phyloP scores from a whole-genome alignment of 2,888 invertebrate species.

The Limnephilus rhombicus region DNA sequence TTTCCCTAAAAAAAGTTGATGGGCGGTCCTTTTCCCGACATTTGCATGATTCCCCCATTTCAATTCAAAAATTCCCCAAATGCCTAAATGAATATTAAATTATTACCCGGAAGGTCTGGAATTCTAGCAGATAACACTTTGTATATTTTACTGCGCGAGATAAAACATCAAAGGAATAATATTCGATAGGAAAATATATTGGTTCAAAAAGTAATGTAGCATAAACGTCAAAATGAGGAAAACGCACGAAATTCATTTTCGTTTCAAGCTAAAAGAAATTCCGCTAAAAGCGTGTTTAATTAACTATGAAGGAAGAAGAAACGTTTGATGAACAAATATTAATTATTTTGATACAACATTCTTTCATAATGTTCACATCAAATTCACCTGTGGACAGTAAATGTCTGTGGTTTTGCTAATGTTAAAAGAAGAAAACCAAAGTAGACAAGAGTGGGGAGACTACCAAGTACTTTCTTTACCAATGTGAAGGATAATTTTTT shows the following conservation, averaged over 20 bases:
- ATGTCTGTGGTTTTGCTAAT: too few species aligned
- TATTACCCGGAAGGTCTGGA: constrained; percentile 12
- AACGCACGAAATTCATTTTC: not conserved
- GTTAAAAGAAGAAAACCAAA: too few species aligned
- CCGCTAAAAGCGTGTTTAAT: not conserved
- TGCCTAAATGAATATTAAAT: constrained; percentile 39
- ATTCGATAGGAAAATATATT: constrained; percentile 25
- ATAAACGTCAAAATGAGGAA: not conserved
- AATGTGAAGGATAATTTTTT: too few species aligned
- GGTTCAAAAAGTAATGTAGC: not conserved
- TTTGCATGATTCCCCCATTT: constrained; percentile 37
- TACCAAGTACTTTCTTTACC: too few species aligned
- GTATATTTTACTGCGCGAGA: constrained; percentile 12
- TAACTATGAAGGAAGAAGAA: not conserved
- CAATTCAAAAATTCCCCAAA: constrained; percentile 30
- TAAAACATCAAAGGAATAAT: constrained; percentile 18
- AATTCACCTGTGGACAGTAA: not conserved
- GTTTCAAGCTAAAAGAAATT: not conserved
- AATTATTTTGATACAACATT: not conserved
- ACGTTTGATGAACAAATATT: not conserved
- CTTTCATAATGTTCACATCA: not conserved
- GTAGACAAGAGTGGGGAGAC: too few species aligned
- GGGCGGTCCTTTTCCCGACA: constrained; percentile 29
- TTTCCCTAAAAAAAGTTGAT: not conserved
- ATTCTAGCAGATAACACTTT: constrained; percentile 21